Base-by-base conservation (phyloP, 1,140 invertebrate species). In the Trichonephila inaurata region DNA sequence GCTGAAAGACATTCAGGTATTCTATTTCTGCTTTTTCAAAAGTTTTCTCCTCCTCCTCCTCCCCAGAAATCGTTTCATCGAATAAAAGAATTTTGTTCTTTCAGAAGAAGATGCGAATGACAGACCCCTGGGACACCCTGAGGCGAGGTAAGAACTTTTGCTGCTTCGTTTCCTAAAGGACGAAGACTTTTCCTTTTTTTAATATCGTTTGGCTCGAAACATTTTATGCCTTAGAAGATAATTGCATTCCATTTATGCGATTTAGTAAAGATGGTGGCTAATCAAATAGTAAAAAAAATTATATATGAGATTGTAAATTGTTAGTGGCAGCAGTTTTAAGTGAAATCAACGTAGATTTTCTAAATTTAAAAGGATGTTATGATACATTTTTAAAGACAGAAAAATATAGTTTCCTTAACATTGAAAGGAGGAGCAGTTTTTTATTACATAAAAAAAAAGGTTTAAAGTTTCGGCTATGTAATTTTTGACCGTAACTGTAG, bases 1-100 rank as follows among this genome's bases (percentile, higher is more conserved):
- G 14, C 95, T 96, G 21, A 96, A 96, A 95, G 95, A 95, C 33
- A 95, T 96, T 28, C 96, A 96, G 96, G 96, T 94, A 89, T 62
- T 72, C 51, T 82, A 24, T 82, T 82, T 82, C 66, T 72, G 10
- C 21, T 91, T 91, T 72, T 64, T 58, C 12, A 44, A 77, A 33
- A 77, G 72, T 85, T 85, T 40, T 51, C 58, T 85, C 58, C n/a
- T 58, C 8, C 58, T 85, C 58, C n/a, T 58, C 8, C 10, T 51
- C 7, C 51, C 58, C 51, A 51, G 83, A 85, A 77, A 61, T 85
- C 83, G 8, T 85, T 58, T 51, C 51, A 61, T 40, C 60, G 72
- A 91, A 62, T 88, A 66, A 88, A 88, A 66, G 60, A 88, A 88
- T 66, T 88, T 61, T 85, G 83, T 72, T 91, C 58, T 91, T 82